Percentiles rank a stretch among this genome's conserved stretches.
Evolutionary conservation across 1,140 invertebrate genomes (phyloP).

Genomic region (Drosophila leontia): DNA sequence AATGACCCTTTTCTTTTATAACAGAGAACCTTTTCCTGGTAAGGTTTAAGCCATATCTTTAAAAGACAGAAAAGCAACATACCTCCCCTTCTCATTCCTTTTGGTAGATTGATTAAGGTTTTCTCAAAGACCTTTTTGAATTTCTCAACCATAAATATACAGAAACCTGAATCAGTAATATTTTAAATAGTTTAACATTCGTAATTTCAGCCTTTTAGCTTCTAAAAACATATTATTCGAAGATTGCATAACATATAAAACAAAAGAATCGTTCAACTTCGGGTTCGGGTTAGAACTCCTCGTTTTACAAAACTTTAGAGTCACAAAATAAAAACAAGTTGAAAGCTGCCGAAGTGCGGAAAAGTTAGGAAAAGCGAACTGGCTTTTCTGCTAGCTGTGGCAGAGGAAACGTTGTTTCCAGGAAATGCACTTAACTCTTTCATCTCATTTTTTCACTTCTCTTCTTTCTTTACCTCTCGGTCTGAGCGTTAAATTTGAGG

Average conservation of each 20-base stretch:
- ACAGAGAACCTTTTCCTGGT: too few species aligned
- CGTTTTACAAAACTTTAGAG: background rate
- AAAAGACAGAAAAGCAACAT: background rate
- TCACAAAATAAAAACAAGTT: slow-evolving; percentile 37
- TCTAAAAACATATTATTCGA: background rate
- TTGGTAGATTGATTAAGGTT: background rate
- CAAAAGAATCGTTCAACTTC: background rate
- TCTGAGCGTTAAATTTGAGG: slow-evolving; percentile 38
- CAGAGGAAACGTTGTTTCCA: slow-evolving; percentile 74
- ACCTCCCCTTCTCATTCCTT: background rate
- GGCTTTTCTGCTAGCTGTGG: slow-evolving; percentile 26
- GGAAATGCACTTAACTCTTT: slow-evolving; percentile 70
- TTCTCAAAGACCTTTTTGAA: too few species aligned
- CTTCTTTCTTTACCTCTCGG: slow-evolving; percentile 5
- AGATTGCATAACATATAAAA: background rate
- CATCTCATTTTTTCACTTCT: slow-evolving; percentile 30
- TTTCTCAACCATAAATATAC: too few species aligned
- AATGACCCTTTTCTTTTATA: background rate
- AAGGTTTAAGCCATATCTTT: background rate
- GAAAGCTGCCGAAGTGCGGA: slow-evolving; percentile 46
- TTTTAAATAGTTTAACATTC: too few species aligned
- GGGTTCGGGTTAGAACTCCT: slow-evolving; percentile 7
- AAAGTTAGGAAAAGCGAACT: slow-evolving; percentile 42
- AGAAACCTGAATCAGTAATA: too few species aligned
- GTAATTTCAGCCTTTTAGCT: background rate